Conservation (phyloP, 1,140 invertebrate species). For the Cotesia vestalis region DNA sequence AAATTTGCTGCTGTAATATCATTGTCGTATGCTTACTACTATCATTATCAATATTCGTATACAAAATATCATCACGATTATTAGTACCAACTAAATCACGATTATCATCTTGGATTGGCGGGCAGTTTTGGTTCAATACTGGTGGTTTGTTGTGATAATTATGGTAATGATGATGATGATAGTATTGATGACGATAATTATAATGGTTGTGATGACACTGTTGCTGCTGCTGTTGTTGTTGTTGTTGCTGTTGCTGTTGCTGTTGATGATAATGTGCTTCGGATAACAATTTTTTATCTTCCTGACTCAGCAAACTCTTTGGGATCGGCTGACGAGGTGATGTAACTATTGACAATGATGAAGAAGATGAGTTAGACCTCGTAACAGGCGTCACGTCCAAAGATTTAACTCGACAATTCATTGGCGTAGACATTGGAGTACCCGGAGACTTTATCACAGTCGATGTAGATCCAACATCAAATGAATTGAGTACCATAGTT, state of each 20-base stretch:
- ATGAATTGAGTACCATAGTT: constrained; percentile 63
- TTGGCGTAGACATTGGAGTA: constrained; percentile 29
- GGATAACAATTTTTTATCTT: constrained; percentile 16
- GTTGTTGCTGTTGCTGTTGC: constrained; percentile 25
- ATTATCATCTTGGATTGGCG: constrained; percentile 16
- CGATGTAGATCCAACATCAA: constrained; percentile 33
- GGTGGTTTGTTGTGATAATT: constrained; percentile 39
- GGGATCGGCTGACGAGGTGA: not conserved
- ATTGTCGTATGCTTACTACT: constrained; percentile 69
- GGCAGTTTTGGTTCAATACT: not conserved
- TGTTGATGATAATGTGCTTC: constrained; percentile 24
- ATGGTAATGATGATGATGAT: constrained; percentile 44
- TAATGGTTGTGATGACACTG: constrained; percentile 34
- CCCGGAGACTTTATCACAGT: constrained; percentile 41
- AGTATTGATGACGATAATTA: constrained; percentile 23
- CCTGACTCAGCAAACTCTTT: not conserved
- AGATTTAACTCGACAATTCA: constrained; percentile 44
- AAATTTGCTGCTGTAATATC: constrained; percentile 76
- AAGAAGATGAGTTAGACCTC: constrained; percentile 32
- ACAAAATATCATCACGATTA: constrained; percentile 70
- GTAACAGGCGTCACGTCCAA: constrained; percentile 30
- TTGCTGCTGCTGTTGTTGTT: constrained; percentile 38
- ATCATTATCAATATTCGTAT: constrained; percentile 78
- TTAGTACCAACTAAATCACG: constrained; percentile 43
- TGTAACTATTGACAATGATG: constrained; percentile 29